Evolutionary conservation across 2,888 invertebrate genomes (phyloP).

Genomic region (Euzetes globulus): DNA sequence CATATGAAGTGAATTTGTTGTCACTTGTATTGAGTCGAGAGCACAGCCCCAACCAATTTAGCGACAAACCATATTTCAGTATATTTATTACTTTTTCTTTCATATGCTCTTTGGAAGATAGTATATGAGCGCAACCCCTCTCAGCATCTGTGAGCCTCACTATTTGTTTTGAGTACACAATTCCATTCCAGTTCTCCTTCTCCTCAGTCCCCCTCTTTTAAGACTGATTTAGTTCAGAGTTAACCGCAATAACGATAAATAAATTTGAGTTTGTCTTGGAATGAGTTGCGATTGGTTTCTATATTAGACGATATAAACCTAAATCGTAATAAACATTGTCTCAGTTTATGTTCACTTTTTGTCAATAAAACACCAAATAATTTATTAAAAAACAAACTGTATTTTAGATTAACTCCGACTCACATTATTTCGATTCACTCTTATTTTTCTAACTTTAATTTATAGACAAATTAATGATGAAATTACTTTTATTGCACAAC

Average conservation of each 20-base stretch:
- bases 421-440: not conserved
- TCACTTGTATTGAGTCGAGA: not conserved
- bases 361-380: not conserved
- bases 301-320: not conserved
- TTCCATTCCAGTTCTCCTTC: no score
- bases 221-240: not conserved
- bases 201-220: not conserved
- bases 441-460: not conserved
- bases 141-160: not conserved
- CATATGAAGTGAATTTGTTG: not conserved
- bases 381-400: slow-evolving; percentile 4
- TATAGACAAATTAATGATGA: not conserved
- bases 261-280: not conserved
- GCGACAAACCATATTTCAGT: slow-evolving; percentile 14
- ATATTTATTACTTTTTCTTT: not conserved
- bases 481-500: not conserved
- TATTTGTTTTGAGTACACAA: no score
- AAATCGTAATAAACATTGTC: slow-evolving; percentile 10
- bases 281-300: not conserved
- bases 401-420: not conserved
- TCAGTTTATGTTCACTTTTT: not conserved
- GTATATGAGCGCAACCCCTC: not conserved
- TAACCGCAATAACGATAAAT: slow-evolving; percentile 4
- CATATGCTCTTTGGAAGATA: not conserved
- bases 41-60: not conserved